phyloP scores from a whole-genome alignment of 2,113 vertebrate species.

The Microcebus ravelobensis region DNA sequence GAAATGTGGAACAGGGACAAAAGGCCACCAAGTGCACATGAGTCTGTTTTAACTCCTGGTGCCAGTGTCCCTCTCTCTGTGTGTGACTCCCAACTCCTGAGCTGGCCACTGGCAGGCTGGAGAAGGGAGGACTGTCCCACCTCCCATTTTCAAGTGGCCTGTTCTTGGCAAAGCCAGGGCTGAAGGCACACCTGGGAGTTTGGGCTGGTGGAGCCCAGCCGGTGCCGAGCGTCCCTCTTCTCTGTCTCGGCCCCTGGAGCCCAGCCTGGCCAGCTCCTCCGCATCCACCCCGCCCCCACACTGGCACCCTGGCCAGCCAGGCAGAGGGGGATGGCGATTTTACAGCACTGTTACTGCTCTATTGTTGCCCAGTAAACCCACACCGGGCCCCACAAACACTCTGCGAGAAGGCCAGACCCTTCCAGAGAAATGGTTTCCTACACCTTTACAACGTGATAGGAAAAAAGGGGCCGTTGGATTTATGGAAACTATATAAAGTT shows the following conservation, averaged over 20 bases:
- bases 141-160: conserved; percentile 44
- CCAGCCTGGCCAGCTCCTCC: conserved; percentile 58
- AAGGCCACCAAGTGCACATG: neutral
- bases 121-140: neutral
- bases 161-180: neutral
- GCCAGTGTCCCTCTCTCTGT: neutral
- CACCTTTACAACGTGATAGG: conserved; percentile 81
- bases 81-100: neutral
- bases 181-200: neutral
- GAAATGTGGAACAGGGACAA: neutral
- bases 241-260: conserved; percentile 8
- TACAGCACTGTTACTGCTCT: conserved; percentile 79
- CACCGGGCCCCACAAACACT: conserved; percentile 70
- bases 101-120: neutral
- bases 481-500: conserved; percentile 85
- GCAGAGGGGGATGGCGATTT: conserved; percentile 78
- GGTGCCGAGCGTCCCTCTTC: neutral
- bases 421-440: conserved; percentile 74
- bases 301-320: conserved; percentile 64
- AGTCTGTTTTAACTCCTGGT: neutral
- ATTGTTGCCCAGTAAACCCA: conserved; percentile 77
- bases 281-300: neutral
- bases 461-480: conserved; percentile 81
- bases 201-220: conserved; percentile 17
- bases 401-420: conserved; percentile 60